phyloP scores from a whole-genome alignment of 2,888 invertebrate genomes.

The Drosophila meridiana region DNA sequence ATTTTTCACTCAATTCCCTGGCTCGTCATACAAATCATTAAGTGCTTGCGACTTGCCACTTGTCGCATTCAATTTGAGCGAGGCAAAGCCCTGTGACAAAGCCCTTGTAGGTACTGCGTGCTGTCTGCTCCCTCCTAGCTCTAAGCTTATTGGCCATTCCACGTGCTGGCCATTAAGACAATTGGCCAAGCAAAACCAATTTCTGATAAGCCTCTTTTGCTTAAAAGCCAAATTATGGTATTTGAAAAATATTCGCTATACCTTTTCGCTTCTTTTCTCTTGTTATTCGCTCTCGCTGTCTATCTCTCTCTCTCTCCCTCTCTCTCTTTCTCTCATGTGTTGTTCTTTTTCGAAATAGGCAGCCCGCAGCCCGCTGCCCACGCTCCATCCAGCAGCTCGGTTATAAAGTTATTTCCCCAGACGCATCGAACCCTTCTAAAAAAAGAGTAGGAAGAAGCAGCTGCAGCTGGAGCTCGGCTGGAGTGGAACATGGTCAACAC shows the following conservation, averaged over 20 bases:
- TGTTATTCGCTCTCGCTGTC: no score
- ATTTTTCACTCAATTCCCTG: constrained; percentile 18
- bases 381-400: constrained; percentile 38
- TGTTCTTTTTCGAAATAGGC: constrained; percentile 26
- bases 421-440: constrained; percentile 75
- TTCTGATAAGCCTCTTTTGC: constrained; percentile 80
- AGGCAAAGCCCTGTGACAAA: constrained; percentile 20
- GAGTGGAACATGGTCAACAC: constrained; percentile 60
- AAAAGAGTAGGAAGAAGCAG: constrained; percentile 16
- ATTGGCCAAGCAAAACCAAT: constrained; percentile 78
- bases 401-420: constrained; percentile 77
- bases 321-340: background rate
- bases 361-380: constrained; percentile 8
- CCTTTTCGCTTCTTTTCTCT: constrained; percentile 19
- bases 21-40: constrained; percentile 32
- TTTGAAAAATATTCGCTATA: constrained; percentile 63
- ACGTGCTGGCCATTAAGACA: constrained; percentile 72
- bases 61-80: constrained; percentile 34
- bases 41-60: constrained; percentile 28
- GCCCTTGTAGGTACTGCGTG: constrained; percentile 7
- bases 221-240: constrained; percentile 79
- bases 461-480: constrained; percentile 1
- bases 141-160: constrained; percentile 56
- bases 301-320: background rate
- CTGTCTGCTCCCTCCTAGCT: constrained; percentile 14